Percentiles rank a stretch among this genome's conserved stretches.
These are phyloP conservation scores for Spermophilus dauricus DNA, from an alignment of 2,113 vertebrate genomes.

Conservation along the genomic window DNA sequence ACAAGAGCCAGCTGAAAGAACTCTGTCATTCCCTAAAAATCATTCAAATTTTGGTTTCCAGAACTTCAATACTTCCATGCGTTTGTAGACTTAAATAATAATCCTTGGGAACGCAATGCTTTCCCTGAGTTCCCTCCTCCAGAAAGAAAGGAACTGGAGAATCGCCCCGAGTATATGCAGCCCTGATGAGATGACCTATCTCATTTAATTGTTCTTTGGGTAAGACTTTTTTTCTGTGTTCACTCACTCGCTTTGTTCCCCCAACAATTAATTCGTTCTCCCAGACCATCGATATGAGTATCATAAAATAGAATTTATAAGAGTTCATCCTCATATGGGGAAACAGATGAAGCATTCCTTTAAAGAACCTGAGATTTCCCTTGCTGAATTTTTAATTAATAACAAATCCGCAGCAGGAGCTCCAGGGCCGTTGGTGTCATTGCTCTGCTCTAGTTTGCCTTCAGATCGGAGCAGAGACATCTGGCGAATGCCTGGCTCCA, in stretches of 20 bases:
- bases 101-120: slow-evolving; percentile 82
- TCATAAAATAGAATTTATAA: slow-evolving; percentile 81
- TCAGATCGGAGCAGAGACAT: slow-evolving; percentile 67
- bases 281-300: slow-evolving; percentile 77
- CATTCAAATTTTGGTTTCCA: slow-evolving; percentile 75
- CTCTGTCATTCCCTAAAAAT: slow-evolving; percentile 75
- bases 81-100: slow-evolving; percentile 88
- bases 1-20: slow-evolving; percentile 65
- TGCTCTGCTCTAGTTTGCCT: slow-evolving; percentile 75
- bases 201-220: slow-evolving; percentile 85
- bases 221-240: slow-evolving; percentile 69
- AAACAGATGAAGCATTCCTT: slow-evolving; percentile 71
- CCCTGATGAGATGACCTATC: slow-evolving; percentile 82
- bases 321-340: slow-evolving; percentile 77
- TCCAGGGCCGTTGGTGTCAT: slow-evolving; percentile 66
- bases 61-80: slow-evolving; percentile 73
- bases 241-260: slow-evolving; percentile 74
- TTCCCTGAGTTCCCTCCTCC: slow-evolving; percentile 71
- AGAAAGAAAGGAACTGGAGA: slow-evolving; percentile 65
- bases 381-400: slow-evolving; percentile 88
- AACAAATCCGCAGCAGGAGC: slow-evolving; percentile 74
- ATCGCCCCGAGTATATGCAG: slow-evolving; percentile 67
- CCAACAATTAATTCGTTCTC: slow-evolving; percentile 85
- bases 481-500: neutral
- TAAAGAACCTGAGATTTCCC: slow-evolving; percentile 85